These are phyloP conservation scores for Antidorcas marsupialis DNA, from an alignment of 2,113 vertebrate species.

Conservation along the genomic window DNA sequence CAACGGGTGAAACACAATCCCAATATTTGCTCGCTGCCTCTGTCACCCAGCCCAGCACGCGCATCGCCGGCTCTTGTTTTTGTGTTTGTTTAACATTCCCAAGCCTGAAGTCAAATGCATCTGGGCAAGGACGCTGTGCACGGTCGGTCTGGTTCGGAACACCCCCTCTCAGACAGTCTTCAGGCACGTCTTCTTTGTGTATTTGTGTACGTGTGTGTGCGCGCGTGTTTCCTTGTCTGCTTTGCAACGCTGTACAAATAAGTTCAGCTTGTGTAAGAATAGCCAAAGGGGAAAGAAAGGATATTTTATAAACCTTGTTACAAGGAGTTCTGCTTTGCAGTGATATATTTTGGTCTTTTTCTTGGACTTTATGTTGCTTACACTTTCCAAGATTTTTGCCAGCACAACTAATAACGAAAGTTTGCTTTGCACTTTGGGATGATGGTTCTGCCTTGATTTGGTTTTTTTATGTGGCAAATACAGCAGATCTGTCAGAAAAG, in stretches of 20 bases:
- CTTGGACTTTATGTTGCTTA: slow-evolving; percentile 70
- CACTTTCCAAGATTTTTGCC: slow-evolving; percentile 72
- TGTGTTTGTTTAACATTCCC: slow-evolving; percentile 61
- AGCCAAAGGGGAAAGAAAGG: neutral
- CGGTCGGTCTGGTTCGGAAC: neutral
- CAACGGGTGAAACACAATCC: slow-evolving; percentile 76
- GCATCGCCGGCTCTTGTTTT: slow-evolving; percentile 72
- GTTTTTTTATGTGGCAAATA: slow-evolving; percentile 15
- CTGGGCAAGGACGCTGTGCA: neutral
- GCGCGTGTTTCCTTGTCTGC: slow-evolving; percentile 1
- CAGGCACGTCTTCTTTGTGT: neutral
- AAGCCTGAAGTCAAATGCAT: slow-evolving; percentile 52
- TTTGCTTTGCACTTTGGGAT: slow-evolving; percentile 58
- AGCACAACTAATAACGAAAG: slow-evolving; percentile 57
- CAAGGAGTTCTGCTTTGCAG: slow-evolving; percentile 60
- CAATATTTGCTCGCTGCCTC: slow-evolving; percentile 69
- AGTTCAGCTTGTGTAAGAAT: slow-evolving; percentile 41
- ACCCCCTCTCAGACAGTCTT: slow-evolving; percentile 9
- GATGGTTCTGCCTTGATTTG: neutral
- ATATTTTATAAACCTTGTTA: slow-evolving; percentile 46
- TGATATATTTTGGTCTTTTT: slow-evolving; percentile 64
- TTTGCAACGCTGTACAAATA: slow-evolving; percentile 44
- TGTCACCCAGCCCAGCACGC: slow-evolving; percentile 61
- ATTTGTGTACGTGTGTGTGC: slow-evolving; percentile 17
- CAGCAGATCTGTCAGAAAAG: slow-evolving; percentile 8